Conservation (phyloP, 1,140 invertebrate genomes). For the Meloidogyne hapla region DNA sequence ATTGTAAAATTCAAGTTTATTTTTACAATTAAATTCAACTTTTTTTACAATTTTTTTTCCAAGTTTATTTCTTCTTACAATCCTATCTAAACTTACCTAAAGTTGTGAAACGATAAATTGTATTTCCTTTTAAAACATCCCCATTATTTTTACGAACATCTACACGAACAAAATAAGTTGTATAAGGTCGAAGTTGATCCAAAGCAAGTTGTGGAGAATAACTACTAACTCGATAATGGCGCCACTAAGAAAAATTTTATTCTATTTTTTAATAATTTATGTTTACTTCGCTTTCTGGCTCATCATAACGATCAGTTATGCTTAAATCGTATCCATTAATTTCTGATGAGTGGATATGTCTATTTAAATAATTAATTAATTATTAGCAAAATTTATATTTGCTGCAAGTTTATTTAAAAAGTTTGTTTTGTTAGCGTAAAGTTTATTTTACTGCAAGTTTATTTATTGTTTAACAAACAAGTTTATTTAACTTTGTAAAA, state of each 20-base stretch:
- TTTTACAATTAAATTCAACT: too few species aligned
- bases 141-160: conserved; percentile 53
- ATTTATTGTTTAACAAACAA: too few species aligned
- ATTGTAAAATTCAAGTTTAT: too few species aligned
- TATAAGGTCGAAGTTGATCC: conserved; percentile 48
- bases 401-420: too few species aligned
- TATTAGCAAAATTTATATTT: background rate
- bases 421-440: too few species aligned
- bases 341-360: conserved; percentile 17
- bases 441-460: too few species aligned
- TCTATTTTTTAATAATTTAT: background rate
- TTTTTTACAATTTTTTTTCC: too few species aligned
- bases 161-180: conserved; percentile 59
- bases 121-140: conserved; percentile 47
- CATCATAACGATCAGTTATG: conserved; percentile 47
- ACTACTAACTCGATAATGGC: conserved; percentile 35
- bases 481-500: too few species aligned
- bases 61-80: too few species aligned
- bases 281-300: conserved; percentile 26
- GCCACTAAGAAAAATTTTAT: background rate
- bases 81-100: conserved; percentile 40
- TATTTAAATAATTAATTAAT: background rate
- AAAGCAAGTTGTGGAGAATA: conserved; percentile 43
- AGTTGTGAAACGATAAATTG: conserved; percentile 59
- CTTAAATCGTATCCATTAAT: conserved; percentile 59